phyloP scores from a whole-genome alignment of 2,797 vertebrate species.

The Anguilla megastoma region DNA sequence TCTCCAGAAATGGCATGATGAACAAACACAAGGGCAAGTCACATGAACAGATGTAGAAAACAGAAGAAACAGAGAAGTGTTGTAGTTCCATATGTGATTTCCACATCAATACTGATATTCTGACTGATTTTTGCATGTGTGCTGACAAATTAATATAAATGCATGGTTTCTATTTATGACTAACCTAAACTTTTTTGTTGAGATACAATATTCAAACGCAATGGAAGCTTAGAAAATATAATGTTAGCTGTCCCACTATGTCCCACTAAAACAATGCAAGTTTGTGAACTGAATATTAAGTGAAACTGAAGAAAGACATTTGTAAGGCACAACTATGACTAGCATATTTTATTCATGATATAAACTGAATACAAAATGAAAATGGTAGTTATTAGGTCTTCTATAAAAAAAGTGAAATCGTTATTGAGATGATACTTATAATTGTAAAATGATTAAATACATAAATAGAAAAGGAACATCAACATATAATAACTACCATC shows the following conservation, averaged over 20 bases:
- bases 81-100: background rate
- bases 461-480: background rate
- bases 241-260: no score
- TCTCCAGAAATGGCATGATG: no score
- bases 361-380: background rate
- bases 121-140: background rate
- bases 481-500: background rate
- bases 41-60: no score
- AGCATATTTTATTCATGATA: slow-evolving; percentile 8
- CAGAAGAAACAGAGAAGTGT: background rate
- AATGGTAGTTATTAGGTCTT: background rate
- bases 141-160: background rate
- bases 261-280: no score
- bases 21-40: background rate
- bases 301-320: no score
- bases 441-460: background rate
- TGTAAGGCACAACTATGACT: no score
- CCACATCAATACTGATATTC: background rate
- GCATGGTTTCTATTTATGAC: background rate
- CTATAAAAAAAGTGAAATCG: background rate
- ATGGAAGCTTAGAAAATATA: no score
- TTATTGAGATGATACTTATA: background rate
- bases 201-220: background rate
- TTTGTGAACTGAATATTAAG: no score
- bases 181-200: background rate